Evolutionary conservation across 2,113 vertebrate genomes (phyloP).

Genomic region (Epinephelus moara): DNA sequence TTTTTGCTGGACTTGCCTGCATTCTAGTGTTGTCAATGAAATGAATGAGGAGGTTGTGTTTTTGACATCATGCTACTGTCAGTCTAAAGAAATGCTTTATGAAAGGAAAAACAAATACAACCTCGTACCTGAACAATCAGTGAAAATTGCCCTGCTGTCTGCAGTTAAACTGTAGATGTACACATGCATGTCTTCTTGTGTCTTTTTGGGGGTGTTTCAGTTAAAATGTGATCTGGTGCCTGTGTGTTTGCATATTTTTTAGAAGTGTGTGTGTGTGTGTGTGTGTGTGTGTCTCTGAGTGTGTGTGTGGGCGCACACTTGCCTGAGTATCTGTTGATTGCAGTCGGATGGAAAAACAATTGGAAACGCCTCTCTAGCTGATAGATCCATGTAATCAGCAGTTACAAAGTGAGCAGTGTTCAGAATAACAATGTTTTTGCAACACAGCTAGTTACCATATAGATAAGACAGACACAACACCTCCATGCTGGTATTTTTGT

Average conservation of each 20-base stretch:
- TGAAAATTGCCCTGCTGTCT: neutral
- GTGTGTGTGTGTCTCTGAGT: neutral
- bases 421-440: constrained; percentile 57
- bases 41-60: too few relatives aligned
- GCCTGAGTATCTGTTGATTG: constrained; percentile 58
- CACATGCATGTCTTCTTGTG: neutral
- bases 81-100: neutral
- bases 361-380: constrained; percentile 66
- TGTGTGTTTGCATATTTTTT: constrained; percentile 18
- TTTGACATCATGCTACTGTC: too few relatives aligned
- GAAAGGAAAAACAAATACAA: neutral
- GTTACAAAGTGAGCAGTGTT: constrained; percentile 40
- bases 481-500: constrained; percentile 36
- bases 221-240: neutral
- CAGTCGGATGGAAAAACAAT: constrained; percentile 72
- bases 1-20: too few relatives aligned
- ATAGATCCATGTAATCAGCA: constrained; percentile 68
- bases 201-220: neutral
- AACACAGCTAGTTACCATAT: constrained; percentile 74
- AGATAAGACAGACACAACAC: constrained; percentile 60
- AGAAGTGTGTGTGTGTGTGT: neutral
- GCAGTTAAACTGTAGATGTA: neutral
- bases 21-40: too few relatives aligned
- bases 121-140: neutral
- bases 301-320: constrained; percentile 9